Base-by-base conservation (phyloP, 2,888 invertebrate species). In the Conistra vaccinii region DNA sequence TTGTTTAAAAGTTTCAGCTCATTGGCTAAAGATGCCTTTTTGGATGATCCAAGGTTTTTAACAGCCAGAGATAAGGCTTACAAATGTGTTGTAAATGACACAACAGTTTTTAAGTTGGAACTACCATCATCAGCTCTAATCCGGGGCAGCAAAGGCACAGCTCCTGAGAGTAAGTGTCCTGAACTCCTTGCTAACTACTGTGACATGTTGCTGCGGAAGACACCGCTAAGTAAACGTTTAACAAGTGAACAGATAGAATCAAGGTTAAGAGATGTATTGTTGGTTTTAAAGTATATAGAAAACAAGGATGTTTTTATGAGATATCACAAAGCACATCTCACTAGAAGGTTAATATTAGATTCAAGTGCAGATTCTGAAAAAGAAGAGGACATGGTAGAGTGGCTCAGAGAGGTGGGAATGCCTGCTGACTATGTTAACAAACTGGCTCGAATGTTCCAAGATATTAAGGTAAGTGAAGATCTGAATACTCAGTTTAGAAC, bases 291-390 rank as follows among this genome's bases (percentile, higher is more conserved):
- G 94, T 99, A 99, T 95, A 99, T 99, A 86, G 99, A 99, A 94
- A 99, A 99, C 95, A 99, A 99, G 94, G 99, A 99, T 97, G 99
- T 99, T 45, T 99, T 99, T 94, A 99, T 99, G 99, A 97, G 99
- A 87, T 99, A 99, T 94, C 99, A 99, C 94, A 99, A 99, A 94
- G 99, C 99, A 65, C 99, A 99, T 96, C 97, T 99, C 84, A 99
- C 99, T 12, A 97, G 99, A 90, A 97, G 97, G 89, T 97, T 99
- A 85, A 99, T 99, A 92, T 97, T 99, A 86, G 99, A 99, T 93
- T 99, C 99, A 29, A 99, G 99, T 91, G 99, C 99, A 1, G 99
- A 99, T 95, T 99, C 99, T 86, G 99, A 99, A 93, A 99, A 99
- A 91, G 99, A 99, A 94, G 99, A 99, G 95, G 99, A 99, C 92